Base-by-base conservation (phyloP, 30 jellyfish, hydroid and myxozoan species). In the Chironex yamaguchii region DNA sequence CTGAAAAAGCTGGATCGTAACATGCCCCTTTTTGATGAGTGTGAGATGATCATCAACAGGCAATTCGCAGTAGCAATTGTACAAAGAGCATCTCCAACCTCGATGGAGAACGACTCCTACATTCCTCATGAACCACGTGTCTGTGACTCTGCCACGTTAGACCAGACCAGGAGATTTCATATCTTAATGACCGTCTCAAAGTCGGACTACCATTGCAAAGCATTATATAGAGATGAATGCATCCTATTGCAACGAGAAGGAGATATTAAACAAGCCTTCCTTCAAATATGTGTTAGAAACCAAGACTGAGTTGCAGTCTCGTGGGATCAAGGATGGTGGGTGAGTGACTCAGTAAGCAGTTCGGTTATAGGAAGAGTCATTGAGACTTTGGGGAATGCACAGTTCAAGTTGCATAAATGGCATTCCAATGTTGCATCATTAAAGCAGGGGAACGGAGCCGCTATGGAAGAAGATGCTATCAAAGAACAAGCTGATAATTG, bases 181-280 rank as follows among this genome's bases (percentile, higher is more conserved):
- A 96, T 2, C 85, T 90, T n/a, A 88, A 88, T 68, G 95, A 88
- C 25, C 80, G 96, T 49, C 80, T 88, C 0, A 84, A 88, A 25
- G 68, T 53, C 29, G 96, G 95, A 12, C 96, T 94, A 66, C 82
- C 96, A 25, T 34, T 88, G 12, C 90, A 79, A 67, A 48, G 53
- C 23, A 65, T 90, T 23, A 6, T 72, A 50, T 42, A 92, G 67
- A 67, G 9, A 22, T 51, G 97, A 66, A 49, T 90, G 64, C 50
- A 70, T 33, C 96, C 92, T 34, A 84, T 90, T 4, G 33, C 62
- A 24, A 67, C 84, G 42, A 77, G n/a, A 89, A 13, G 92, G 96
- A 48, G 97, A 90, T 68, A 67, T 90, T 67, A 90, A 83, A 36
- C 82, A 90, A 63, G 97, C 97, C 23, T 82, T 90, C 63, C 68